Evolutionary conservation across 2,888 invertebrate genomes (phyloP), one percentile per base, ranked within the genome.

Genomic region (Gibbula magus): DNA sequence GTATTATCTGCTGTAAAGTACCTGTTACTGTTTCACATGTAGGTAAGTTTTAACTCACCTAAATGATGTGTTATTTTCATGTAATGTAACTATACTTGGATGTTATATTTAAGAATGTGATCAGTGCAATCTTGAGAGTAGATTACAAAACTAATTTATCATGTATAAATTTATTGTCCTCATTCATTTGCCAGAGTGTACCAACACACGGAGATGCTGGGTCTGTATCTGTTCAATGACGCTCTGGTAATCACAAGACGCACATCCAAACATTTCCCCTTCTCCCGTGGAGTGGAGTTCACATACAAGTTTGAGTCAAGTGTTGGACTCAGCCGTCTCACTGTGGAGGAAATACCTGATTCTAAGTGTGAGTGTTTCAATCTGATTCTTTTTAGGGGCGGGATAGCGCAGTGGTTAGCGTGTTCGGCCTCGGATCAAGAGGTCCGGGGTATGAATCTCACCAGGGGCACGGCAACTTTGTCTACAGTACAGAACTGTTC

Each of bases 161-260:
- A 13, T 32, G 22, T 39, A 13, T 52, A 16, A 25, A 16, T 25
- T 10, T 61, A 32, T 25, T 25, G 4, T 61, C 25, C 18, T 10
- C 22, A 3, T 75, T 22, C n/a, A 13, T 18, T 39, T 83, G 87
- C 10, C 87, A 92, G 92, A 82, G 86, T 89, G 8, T 92, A 89
- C 82, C 91, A 91, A 79, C 89, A 91, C 81, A 85, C 88, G 8
- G 91, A 91, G 79, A 91, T 89, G 83, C 82, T 91, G 18, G 91
- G 91, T 8, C 80, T 91, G 67, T 92, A 88, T 84, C 87, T 92
- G 79, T 92, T 92, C 82, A 92, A 92, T 79, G 92, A 92, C 83
- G 89, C 90, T 16, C 80, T 92, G 53, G 87, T 92, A 39, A 82
- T 92, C 61, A 91, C 92, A 5, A 80, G 89, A 18, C 81, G 91